Percentiles rank a stretch among this genome's conserved stretches.
These are phyloP conservation scores for Zootoca vivipara DNA, from an alignment of 2,113 vertebrate genomes.

Conservation along the genomic window DNA sequence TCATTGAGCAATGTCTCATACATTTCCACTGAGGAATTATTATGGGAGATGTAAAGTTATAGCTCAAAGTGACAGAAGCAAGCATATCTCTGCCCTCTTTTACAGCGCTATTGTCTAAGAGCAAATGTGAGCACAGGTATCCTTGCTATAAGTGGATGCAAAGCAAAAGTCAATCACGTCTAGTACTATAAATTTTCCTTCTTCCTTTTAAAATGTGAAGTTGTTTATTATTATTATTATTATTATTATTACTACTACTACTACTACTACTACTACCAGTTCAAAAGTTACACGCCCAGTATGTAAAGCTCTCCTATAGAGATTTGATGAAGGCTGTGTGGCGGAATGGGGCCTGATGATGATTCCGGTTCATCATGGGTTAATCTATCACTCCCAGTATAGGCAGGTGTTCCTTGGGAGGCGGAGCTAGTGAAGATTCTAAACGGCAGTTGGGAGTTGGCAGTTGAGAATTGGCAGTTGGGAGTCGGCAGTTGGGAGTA, in stretches of 20 bases:
- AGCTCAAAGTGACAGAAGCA: neutral
- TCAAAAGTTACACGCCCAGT: neutral
- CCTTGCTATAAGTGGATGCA: neutral
- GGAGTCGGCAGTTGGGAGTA: too few relatives aligned
- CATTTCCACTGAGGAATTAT: constrained; percentile 22
- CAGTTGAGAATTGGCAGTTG: too few relatives aligned
- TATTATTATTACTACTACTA: neutral
- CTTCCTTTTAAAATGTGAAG: neutral
- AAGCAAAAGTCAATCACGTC: neutral
- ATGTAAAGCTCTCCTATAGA: neutral
- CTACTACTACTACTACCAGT: too few relatives aligned
- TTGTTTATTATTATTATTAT: too few relatives aligned
- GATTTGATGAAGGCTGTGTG: neutral
- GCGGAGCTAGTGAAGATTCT: too few relatives aligned
- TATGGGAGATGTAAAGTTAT: constrained; percentile 10
- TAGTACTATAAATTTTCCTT: neutral
- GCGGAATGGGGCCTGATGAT: too few relatives aligned
- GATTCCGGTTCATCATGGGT: too few relatives aligned
- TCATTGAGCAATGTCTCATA: constrained; percentile 34
- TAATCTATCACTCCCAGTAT: too few relatives aligned
- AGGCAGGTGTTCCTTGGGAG: too few relatives aligned
- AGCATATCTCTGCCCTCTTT: neutral
- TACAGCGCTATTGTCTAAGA: neutral
- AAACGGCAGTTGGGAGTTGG: too few relatives aligned
- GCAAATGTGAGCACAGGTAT: neutral